These are phyloP conservation scores for Sarcophaga peregrina DNA, from an alignment of 1,140 invertebrate species.

Conservation along the genomic window DNA sequence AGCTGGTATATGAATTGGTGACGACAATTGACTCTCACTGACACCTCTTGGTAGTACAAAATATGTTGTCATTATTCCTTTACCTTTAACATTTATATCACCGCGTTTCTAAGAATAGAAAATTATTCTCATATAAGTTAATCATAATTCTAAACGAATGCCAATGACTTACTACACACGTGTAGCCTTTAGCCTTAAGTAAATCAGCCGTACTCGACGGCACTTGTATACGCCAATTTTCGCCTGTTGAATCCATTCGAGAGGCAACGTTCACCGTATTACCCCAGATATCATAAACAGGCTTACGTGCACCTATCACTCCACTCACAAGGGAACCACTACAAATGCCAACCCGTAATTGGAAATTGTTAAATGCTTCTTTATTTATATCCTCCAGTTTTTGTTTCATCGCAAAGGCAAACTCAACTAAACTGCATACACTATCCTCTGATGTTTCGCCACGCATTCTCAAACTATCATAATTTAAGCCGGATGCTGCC, in stretches of 20 bases:
- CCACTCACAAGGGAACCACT: slow-evolving; percentile 95
- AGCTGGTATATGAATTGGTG: slow-evolving; percentile 59
- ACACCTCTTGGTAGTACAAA: slow-evolving; percentile 79
- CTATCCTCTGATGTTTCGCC: slow-evolving; percentile 76
- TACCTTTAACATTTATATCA: slow-evolving; percentile 90
- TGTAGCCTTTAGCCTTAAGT: slow-evolving; percentile 59
- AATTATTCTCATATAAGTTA: neutral
- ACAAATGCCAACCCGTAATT: slow-evolving; percentile 92
- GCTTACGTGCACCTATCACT: slow-evolving; percentile 96
- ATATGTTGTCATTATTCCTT: slow-evolving; percentile 95
- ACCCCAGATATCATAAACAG: slow-evolving; percentile 99
- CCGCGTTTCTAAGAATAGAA: slow-evolving; percentile 76
- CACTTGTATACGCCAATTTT: slow-evolving; percentile 88
- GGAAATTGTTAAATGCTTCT: slow-evolving; percentile 98
- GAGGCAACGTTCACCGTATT: slow-evolving; percentile 96
- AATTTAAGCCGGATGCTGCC: slow-evolving; percentile 96
- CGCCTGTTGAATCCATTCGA: slow-evolving; percentile 91
- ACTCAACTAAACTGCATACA: slow-evolving; percentile 89
- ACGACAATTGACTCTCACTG: slow-evolving; percentile 66
- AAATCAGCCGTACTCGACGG: slow-evolving; percentile 82
- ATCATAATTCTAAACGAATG: neutral
- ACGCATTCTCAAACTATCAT: slow-evolving; percentile 73
- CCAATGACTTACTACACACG: slow-evolving; percentile 57
- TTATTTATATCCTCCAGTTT: slow-evolving; percentile 93
- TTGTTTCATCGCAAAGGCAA: slow-evolving; percentile 90